phyloP scores from a whole-genome alignment of 2,888 invertebrate species.

The Hypolimnas misippus region DNA sequence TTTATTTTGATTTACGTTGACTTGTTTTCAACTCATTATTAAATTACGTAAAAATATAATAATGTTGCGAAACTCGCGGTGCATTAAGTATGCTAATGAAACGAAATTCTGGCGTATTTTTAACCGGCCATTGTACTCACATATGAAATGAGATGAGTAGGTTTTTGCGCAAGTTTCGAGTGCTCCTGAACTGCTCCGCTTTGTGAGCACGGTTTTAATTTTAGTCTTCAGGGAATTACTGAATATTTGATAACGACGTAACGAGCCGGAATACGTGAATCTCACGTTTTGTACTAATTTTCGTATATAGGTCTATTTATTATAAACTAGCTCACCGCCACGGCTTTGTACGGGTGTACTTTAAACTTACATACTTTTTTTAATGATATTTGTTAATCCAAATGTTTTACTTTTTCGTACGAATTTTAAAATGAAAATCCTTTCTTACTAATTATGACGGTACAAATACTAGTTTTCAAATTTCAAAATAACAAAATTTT shows the following conservation, averaged over 20 bases:
- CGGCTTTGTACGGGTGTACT: too few species aligned
- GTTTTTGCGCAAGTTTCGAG: conserved; percentile 1
- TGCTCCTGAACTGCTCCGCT: not conserved
- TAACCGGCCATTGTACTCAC: not conserved
- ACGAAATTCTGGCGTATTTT: not conserved
- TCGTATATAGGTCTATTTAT: not conserved
- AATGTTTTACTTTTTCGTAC: too few species aligned
- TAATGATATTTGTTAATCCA: too few species aligned
- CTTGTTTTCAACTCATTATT: too few species aligned
- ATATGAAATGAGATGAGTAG: conserved; percentile 6
- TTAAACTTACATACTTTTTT: too few species aligned
- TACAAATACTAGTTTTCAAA: too few species aligned
- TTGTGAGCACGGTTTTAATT: conserved; percentile 4
- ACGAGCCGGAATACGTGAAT: conserved; percentile 1
- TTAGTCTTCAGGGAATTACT: conserved; percentile 5
- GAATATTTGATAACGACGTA: conserved; percentile 2
- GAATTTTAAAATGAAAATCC: too few species aligned
- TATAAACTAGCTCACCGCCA: too few species aligned
- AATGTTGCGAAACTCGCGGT: not conserved
- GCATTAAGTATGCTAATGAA: not conserved
- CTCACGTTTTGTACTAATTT: not conserved
- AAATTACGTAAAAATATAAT: not conserved
- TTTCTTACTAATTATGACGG: too few species aligned
- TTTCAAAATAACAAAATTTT: too few species aligned
- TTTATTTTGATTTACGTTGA: too few species aligned